Percentiles rank a stretch among this genome's conserved stretches.
Evolutionary conservation across 1,140 invertebrate genomes (phyloP).

Genomic region (Colletes latitarsis): DNA sequence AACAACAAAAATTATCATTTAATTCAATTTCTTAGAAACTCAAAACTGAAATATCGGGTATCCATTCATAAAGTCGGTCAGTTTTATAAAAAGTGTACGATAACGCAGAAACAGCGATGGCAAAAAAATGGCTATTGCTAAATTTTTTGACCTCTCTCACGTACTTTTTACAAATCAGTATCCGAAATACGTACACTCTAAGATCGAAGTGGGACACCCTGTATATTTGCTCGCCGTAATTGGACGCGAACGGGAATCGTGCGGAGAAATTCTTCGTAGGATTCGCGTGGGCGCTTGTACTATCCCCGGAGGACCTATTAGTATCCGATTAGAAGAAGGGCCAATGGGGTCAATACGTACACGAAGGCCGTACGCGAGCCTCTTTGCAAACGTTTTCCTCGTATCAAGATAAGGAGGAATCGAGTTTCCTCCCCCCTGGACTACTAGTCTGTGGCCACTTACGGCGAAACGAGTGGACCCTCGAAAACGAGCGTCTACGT

Average conservation of each 20-base stretch:
- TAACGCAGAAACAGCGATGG: too few relatives aligned
- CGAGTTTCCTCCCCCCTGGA: constrained; percentile 54
- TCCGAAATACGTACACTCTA: too few relatives aligned
- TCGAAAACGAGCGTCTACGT: constrained; percentile 47
- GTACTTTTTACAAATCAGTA: too few relatives aligned
- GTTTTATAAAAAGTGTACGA: too few relatives aligned
- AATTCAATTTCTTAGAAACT: too few relatives aligned
- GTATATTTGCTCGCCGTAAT: constrained; percentile 60
- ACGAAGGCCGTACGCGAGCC: constrained; percentile 19
- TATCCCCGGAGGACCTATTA: constrained; percentile 61
- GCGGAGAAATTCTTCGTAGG: constrained; percentile 53
- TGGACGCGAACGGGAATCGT: constrained; percentile 59
- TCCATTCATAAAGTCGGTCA: too few relatives aligned
- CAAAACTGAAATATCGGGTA: too few relatives aligned
- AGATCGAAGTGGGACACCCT: background rate
- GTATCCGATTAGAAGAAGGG: constrained; percentile 63
- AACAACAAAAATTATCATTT: too few relatives aligned
- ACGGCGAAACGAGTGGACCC: constrained; percentile 43
- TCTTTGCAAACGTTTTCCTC: constrained; percentile 45
- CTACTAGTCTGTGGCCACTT: constrained; percentile 37
- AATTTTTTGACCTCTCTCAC: too few relatives aligned
- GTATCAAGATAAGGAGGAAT: constrained; percentile 64
- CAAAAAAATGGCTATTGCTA: too few relatives aligned
- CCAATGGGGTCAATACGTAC: constrained; percentile 39
- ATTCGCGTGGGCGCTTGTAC: constrained; percentile 47